Percentiles rank a stretch among this genome's conserved stretches.
Conservation (phyloP, 1,140 invertebrate genomes). For the Atta cephalotes region DNA sequence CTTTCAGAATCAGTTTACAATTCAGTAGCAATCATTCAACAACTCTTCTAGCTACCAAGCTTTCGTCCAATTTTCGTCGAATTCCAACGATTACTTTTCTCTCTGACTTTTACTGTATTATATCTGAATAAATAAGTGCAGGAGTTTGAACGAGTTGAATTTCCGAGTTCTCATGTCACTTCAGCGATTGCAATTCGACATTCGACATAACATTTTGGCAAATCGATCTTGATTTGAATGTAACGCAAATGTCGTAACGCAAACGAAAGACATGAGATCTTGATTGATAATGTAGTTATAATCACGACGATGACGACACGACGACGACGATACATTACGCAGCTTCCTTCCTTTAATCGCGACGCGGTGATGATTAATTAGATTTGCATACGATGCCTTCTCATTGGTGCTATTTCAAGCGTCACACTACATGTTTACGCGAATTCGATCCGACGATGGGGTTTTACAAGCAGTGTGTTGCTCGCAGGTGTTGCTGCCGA, state of each 20-base stretch:
- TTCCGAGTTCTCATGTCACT: conserved; percentile 3
- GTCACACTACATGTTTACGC: neutral
- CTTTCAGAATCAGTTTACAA: conserved; percentile 29
- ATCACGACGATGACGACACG: neutral
- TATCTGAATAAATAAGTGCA: conserved; percentile 23
- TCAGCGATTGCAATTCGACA: conserved; percentile 42
- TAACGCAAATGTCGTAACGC: conserved; percentile 27
- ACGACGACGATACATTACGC: conserved; percentile 32
- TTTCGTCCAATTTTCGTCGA: neutral
- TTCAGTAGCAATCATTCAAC: neutral
- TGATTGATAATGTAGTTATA: conserved; percentile 9
- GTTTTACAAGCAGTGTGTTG: neutral
- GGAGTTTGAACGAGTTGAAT: neutral
- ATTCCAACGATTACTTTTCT: neutral
- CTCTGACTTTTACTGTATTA: neutral
- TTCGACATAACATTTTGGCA: neutral
- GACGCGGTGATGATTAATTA: conserved; percentile 33
- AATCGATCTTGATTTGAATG: conserved; percentile 5
- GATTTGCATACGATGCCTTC: conserved; percentile 25
- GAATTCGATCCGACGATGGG: neutral
- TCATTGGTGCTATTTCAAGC: conserved; percentile 17
- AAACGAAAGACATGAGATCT: neutral
- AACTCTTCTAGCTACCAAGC: neutral
- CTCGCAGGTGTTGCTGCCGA: conserved; percentile 43
- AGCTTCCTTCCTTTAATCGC: conserved; percentile 51